Base-by-base conservation (phyloP, 2,888 invertebrate species). In the Hedychridium roseum region DNA sequence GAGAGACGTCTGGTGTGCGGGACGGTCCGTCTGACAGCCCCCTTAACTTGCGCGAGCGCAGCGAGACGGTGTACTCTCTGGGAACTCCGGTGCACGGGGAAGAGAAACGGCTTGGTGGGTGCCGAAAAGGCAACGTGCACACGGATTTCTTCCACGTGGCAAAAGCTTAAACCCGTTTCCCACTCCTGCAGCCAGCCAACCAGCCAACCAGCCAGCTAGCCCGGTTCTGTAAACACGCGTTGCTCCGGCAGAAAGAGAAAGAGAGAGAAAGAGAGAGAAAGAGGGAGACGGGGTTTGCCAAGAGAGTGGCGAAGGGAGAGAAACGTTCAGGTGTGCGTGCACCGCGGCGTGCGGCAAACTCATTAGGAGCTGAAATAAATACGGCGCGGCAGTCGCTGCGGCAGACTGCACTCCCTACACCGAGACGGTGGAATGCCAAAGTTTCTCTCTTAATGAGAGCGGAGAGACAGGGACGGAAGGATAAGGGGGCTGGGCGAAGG, bases 341-440 rank as follows among this genome's bases (percentile, higher is more conserved):
- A 41, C 56, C 52, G 52, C 34, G 43, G 44, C 56, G 57, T 45
- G 51, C 54, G 54, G 52, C 56, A 60, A 66, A 68, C 68, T 68
- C 68, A 63, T 68, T 68, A 68, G 59, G 53, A 56, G 57, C 55
- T 60, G 65, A 69, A 67, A 66, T 67, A 69, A 69, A 65, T 67
- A 65, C 64, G 31, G 35, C 34, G 52, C 43, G 28, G 42, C n/a
- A n/a, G n/a, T 38, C 21, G 43, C 18, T 48, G 48, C 42, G 37
- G 38, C 47, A 50, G 42, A 42, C 42, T 50, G 57, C 43, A 39
- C 36, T 23, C 50, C 43, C 50, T 51, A 45, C 43, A 45, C 38
- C 55, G 47, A 50, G 49, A 45, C 50, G 41, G 50, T 44, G 54
- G 50, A 53, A 52, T 53, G 61, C 50, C 42, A 64, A 69, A 68